Evolutionary conservation across 2,888 invertebrate species (phyloP).

Genomic region (Colletes collaris): DNA sequence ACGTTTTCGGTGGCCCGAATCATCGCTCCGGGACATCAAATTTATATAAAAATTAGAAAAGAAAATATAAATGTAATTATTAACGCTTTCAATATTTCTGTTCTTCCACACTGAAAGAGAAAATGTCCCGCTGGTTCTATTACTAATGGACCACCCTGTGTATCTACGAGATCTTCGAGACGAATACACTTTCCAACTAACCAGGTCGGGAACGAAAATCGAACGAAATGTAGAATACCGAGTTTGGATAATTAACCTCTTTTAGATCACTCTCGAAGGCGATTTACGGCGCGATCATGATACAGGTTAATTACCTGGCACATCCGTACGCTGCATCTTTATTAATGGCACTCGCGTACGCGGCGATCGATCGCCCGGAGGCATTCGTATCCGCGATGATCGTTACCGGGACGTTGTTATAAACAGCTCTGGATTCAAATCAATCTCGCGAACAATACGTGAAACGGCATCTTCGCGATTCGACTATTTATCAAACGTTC

Average conservation of each 20-base stretch:
- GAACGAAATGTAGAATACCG: neutral
- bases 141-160: too few species aligned
- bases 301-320: conserved; percentile 44
- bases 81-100: too few species aligned
- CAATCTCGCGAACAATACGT: too few species aligned
- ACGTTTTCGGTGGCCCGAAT: too few species aligned
- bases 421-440: too few species aligned
- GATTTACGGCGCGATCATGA: conserved; percentile 27
- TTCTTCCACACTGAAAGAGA: too few species aligned
- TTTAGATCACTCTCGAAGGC: conserved; percentile 2
- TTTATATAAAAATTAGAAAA: too few species aligned
- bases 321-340: conserved; percentile 30
- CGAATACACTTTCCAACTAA: neutral
- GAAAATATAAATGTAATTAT: too few species aligned
- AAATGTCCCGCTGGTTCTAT: too few species aligned
- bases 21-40: too few species aligned
- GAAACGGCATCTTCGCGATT: conserved; percentile 3
- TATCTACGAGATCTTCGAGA: neutral
- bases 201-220: neutral
- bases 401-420: conserved; percentile 13
- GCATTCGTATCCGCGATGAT: conserved; percentile 37
- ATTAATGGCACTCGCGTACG: conserved; percentile 43
- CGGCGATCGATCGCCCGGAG: conserved; percentile 35
- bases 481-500: conserved; percentile 25
- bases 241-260: conserved; percentile 8